Conservation (phyloP, 1,140 invertebrate species). For the Drosophila nasuta region DNA sequence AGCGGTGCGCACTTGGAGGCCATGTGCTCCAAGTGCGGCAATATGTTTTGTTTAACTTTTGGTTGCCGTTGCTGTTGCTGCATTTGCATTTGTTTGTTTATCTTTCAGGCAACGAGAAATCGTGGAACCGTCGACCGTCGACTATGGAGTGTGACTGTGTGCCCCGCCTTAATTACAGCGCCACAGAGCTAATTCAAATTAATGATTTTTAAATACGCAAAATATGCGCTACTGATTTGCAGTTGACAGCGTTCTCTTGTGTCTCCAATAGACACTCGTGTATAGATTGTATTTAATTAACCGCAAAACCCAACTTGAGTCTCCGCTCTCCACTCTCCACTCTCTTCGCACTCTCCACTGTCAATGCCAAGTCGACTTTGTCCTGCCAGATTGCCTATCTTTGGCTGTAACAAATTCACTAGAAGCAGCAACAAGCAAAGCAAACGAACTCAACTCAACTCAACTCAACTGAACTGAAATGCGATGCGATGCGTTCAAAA, state of each 20-base stretch:
- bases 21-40: conserved; percentile 73
- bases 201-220: conserved; percentile 79
- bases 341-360: not conserved
- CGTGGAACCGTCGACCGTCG: conserved; percentile 30
- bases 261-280: conserved; percentile 50
- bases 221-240: conserved; percentile 70
- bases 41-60: conserved; percentile 79
- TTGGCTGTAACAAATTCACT: conserved; percentile 40
- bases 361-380: conserved; percentile 52
- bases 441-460: conserved; percentile 30
- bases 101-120: conserved; percentile 46
- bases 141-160: not conserved
- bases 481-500: conserved; percentile 56
- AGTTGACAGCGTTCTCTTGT: conserved; percentile 22
- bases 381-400: conserved; percentile 57
- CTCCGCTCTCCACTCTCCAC: not conserved
- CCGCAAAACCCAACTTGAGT: not conserved
- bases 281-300: conserved; percentile 67
- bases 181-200: conserved; percentile 65
- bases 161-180: conserved; percentile 63
- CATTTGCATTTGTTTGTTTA: conserved; percentile 74
- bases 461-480: conserved; percentile 59
- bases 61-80: conserved; percentile 30
- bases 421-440: conserved; percentile 22
- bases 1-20: conserved; percentile 60